Conservation (phyloP, 2,113 vertebrate genomes). For the Rhinogobius similis region DNA sequence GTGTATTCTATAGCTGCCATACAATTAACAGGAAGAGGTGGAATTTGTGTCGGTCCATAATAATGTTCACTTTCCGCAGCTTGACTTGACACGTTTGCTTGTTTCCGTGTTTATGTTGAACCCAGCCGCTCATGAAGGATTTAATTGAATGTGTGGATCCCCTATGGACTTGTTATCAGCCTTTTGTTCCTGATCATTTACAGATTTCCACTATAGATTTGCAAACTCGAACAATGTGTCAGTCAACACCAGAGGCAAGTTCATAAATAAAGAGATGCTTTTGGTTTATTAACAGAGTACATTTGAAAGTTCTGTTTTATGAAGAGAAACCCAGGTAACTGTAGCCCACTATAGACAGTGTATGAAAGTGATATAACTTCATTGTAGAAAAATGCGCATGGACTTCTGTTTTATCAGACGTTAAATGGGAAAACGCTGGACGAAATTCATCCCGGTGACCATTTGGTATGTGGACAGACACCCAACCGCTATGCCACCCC, state of each 20-base stretch:
- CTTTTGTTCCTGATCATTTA: background rate
- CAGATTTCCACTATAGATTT: background rate
- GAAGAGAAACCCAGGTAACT: too few species aligned
- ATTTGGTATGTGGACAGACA: too few species aligned
- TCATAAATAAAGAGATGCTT: background rate
- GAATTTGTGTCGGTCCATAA: background rate
- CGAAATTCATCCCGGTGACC: too few species aligned
- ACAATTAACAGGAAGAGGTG: background rate
- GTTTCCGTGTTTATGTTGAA: background rate
- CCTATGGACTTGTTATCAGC: conserved; percentile 10
- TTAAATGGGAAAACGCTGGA: background rate
- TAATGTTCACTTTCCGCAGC: background rate
- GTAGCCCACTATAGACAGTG: too few species aligned
- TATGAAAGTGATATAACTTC: too few species aligned
- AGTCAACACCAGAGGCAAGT: background rate
- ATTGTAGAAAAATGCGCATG: too few species aligned
- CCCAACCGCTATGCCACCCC: too few species aligned
- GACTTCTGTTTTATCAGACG: too few species aligned
- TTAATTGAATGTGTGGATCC: background rate
- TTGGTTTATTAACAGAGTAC: background rate
- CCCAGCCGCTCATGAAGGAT: conserved; percentile 33
- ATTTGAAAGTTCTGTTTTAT: too few species aligned
- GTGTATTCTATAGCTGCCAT: background rate
- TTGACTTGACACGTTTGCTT: background rate
- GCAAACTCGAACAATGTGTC: background rate